A percentile compares a stretch with the other conserved stretches of the same genome.
These are phyloP conservation scores for Macropodus opercularis DNA, from an alignment of 2,797 vertebrate species.

Conservation along the genomic window DNA sequence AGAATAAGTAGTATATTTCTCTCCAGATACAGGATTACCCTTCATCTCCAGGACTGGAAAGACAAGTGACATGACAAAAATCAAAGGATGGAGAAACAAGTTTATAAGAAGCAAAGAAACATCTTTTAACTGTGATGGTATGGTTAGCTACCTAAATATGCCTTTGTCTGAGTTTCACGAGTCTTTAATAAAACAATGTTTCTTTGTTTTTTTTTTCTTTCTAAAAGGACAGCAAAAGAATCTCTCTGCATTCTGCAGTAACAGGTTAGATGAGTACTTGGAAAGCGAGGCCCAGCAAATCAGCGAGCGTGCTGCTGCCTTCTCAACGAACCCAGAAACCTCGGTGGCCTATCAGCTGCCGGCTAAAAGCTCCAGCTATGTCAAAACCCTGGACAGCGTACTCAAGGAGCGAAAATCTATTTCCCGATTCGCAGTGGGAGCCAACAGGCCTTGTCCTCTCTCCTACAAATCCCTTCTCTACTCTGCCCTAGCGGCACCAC, in stretches of 20 bases:
- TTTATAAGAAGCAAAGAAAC: slow-evolving; percentile 75
- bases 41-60: slow-evolving; percentile 96
- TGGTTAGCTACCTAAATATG: slow-evolving; percentile 11
- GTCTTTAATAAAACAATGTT: slow-evolving; percentile 20
- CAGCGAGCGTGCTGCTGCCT: slow-evolving; percentile 87
- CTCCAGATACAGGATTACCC: slow-evolving; percentile 83
- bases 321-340: slow-evolving; percentile 81
- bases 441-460: slow-evolving; percentile 78
- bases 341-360: slow-evolving; percentile 92
- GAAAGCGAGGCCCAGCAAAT: slow-evolving; percentile 94
- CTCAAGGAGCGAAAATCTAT: slow-evolving; percentile 78
- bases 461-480: slow-evolving; percentile 56
- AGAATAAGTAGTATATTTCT: slow-evolving; percentile 26
- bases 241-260: slow-evolving; percentile 96
- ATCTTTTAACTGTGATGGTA: slow-evolving; percentile 71
- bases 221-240: slow-evolving; percentile 84
- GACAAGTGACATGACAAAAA: slow-evolving; percentile 94
- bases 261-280: slow-evolving; percentile 95
- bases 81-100: slow-evolving; percentile 95
- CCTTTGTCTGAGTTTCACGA: slow-evolving; percentile 36
- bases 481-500: slow-evolving; percentile 20
- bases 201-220: slow-evolving; percentile 24
- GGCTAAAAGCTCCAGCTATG: slow-evolving; percentile 92
- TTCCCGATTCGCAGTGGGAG: neutral
- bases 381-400: slow-evolving; percentile 93